Evolutionary conservation across 2,797 vertebrate species (phyloP).

Genomic region (Apogon hyalosoma): DNA sequence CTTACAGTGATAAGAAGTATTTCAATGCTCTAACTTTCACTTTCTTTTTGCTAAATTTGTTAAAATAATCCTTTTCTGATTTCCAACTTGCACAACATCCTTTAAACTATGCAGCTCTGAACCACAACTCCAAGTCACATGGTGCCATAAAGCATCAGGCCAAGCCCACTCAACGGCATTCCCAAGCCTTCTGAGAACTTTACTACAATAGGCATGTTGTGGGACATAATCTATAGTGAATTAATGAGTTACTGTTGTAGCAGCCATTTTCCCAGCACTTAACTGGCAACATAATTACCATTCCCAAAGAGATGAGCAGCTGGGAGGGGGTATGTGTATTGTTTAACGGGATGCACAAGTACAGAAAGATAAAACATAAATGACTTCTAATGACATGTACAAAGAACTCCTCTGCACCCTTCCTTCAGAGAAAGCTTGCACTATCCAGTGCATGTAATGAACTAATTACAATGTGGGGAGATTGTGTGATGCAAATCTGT

Average conservation of each 20-base stretch:
- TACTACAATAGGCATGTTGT: conserved; percentile 82
- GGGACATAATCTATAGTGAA: conserved; percentile 78
- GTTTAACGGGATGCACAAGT: conserved; percentile 53
- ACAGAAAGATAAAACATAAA: conserved; percentile 56
- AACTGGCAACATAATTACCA: conserved; percentile 73
- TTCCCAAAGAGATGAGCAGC: conserved; percentile 58
- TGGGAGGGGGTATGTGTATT: conserved; percentile 48
- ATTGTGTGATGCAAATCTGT: conserved; percentile 9
- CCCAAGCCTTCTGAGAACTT: conserved; percentile 78
- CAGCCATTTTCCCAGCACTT: conserved; percentile 76
- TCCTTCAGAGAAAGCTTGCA: conserved; percentile 14
- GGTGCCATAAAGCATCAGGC: conserved; percentile 74
- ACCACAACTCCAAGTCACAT: conserved; percentile 65
- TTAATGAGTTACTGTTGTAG: conserved; percentile 84
- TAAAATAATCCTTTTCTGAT: neutral
- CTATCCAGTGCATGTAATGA: conserved; percentile 21
- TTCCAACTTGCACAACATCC: conserved; percentile 49
- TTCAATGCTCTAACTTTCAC: conserved; percentile 7
- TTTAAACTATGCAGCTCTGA: conserved; percentile 49
- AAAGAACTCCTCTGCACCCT: conserved; percentile 15
- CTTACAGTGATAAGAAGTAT: neutral
- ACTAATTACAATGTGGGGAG: conserved; percentile 40
- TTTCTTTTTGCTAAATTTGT: no score
- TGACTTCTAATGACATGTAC: conserved; percentile 47
- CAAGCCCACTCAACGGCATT: conserved; percentile 82